Conservation (phyloP, 1,140 invertebrate species). For the Batillaria attramentaria region DNA sequence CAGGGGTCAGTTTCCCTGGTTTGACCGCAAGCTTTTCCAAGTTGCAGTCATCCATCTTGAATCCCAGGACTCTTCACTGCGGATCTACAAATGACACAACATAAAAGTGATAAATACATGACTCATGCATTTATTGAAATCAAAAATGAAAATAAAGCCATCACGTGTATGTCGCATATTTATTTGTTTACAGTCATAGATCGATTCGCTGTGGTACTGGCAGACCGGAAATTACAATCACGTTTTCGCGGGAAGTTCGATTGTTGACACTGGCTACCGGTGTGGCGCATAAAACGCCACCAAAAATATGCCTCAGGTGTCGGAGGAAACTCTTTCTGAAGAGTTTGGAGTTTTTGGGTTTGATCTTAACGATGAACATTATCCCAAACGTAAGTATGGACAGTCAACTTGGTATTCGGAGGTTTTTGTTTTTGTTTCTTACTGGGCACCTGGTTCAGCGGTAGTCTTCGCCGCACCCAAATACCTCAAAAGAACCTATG, state of each 20-base stretch:
- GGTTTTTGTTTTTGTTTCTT: neutral
- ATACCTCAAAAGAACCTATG: too few species aligned
- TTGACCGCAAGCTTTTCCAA: conserved; percentile 68
- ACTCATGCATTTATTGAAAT: neutral
- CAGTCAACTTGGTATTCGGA: neutral
- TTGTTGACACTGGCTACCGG: conserved; percentile 5
- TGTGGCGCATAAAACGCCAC: neutral
- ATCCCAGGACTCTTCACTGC: conserved; percentile 71
- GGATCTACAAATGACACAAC: too few species aligned
- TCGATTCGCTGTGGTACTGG: neutral
- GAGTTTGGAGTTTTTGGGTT: conserved; percentile 54
- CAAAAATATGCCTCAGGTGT: conserved; percentile 33
- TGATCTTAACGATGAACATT: conserved; percentile 35
- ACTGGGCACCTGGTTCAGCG: too few species aligned
- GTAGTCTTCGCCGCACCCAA: too few species aligned
- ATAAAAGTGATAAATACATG: too few species aligned
- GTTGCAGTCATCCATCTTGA: conserved; percentile 71
- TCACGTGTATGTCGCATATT: neutral
- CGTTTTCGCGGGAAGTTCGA: conserved; percentile 16
- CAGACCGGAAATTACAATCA: conserved; percentile 2
- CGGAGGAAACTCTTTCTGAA: conserved; percentile 45
- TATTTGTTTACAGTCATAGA: neutral
- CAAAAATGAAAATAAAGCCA: neutral
- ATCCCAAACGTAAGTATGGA: conserved; percentile 34
- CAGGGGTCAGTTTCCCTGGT: conserved; percentile 65